Percentiles rank a stretch among this genome's conserved stretches.
Conservation (phyloP, 2,888 invertebrate species). For the Monopis laevigella region DNA sequence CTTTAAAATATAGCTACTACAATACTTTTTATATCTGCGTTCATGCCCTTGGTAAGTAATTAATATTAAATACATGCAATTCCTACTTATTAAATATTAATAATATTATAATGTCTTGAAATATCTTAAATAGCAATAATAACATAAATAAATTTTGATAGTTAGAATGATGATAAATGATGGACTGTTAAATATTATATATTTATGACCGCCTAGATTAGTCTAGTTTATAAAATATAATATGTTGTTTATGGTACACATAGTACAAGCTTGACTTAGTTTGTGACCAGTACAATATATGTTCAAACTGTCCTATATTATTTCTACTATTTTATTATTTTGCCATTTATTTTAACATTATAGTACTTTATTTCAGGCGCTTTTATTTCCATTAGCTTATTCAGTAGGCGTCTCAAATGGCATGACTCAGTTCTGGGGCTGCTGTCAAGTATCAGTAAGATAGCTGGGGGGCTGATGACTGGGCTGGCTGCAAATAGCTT, state of each 20-base stretch:
- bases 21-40: constrained; percentile 46
- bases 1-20: constrained; percentile 51
- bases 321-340: neutral
- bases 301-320: too few relatives aligned
- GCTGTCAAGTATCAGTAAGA: constrained; percentile 44
- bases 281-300: too few relatives aligned
- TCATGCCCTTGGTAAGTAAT: constrained; percentile 42
- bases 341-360: too few relatives aligned
- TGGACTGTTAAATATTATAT: too few relatives aligned
- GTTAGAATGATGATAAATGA: too few relatives aligned
- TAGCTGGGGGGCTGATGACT: constrained; percentile 36
- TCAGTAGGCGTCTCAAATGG: constrained; percentile 46
- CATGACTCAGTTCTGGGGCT: constrained; percentile 45
- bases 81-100: neutral
- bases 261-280: too few relatives aligned
- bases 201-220: too few relatives aligned
- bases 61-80: neutral
- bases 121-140: too few relatives aligned
- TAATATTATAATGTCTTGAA: neutral
- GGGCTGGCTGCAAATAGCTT: constrained; percentile 36
- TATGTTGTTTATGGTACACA: too few relatives aligned
- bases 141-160: too few relatives aligned
- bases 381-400: constrained; percentile 46
- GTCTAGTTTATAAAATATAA: too few relatives aligned
- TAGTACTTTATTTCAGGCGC: constrained; percentile 33